phyloP scores from a whole-genome alignment of 2,113 vertebrate species.

The Monarcha castaneiventris region DNA sequence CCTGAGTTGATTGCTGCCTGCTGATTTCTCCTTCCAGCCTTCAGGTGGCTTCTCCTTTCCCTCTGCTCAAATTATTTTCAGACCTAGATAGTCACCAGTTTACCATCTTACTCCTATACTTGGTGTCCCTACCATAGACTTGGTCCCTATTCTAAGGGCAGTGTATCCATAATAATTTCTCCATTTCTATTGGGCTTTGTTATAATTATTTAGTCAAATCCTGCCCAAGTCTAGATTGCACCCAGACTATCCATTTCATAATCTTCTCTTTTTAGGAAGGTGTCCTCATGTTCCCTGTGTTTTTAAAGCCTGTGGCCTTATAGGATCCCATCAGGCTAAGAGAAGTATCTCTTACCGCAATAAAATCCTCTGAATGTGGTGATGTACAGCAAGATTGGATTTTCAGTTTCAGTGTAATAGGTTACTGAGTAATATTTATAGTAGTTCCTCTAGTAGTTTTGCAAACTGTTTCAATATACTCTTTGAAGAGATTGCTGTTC shows the following conservation, averaged over 20 bases:
- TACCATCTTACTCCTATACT: not conserved
- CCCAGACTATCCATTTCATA: not conserved
- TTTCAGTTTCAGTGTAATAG: not conserved
- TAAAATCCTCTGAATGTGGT: not conserved
- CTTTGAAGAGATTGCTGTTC: not conserved
- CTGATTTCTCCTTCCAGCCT: not conserved
- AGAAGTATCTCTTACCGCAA: not conserved
- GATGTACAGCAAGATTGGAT: not conserved
- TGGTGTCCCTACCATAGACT: not conserved
- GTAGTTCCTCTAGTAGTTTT: not conserved
- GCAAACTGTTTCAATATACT: not conserved
- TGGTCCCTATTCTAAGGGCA: not conserved
- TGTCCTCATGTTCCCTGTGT: not conserved
- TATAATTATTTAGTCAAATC: not conserved
- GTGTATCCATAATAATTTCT: not conserved
- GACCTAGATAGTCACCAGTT: not conserved
- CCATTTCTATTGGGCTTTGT: not conserved
- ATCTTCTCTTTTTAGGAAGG: not conserved
- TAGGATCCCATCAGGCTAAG: not conserved
- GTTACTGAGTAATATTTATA: not conserved
- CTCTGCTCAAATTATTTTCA: not conserved
- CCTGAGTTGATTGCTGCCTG: not conserved
- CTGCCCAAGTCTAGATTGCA: not conserved
- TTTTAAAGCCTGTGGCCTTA: not conserved
- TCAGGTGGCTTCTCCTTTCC: not conserved